Base-by-base conservation (phyloP, 2,797 vertebrate genomes). In the Amblyopsis hoosieri region DNA sequence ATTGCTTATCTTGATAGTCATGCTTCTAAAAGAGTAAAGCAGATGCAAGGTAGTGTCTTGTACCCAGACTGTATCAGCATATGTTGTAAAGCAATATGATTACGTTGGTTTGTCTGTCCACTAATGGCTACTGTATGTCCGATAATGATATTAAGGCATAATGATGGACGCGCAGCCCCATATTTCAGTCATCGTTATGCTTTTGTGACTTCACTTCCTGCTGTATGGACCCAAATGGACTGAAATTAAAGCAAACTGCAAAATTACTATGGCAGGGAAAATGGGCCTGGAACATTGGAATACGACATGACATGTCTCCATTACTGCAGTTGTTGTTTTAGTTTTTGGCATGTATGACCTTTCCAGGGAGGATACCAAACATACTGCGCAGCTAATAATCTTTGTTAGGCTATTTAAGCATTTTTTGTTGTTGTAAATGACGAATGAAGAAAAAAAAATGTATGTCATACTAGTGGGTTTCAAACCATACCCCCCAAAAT, bases 81-180 rank as follows among this genome's bases (percentile, higher is more conserved):
- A 50, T 7, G 46, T 55, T 72, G 60, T 77, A 62, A 71, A 80
- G 63, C 63, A 74, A 66, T 74, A 58, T 62, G 60, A 82, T 83
- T 76, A 70, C 47, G 8, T n/a, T 15, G 52, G 45, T 56, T 10
- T 31, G 14, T 45, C 55, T 58, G 55, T 58, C 55, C 52, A 57
- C 69, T 81, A 77, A 79, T 74, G 77, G 75, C 68, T 64, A 49
- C 57, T 64, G 51, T 58, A 64, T 3, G 0, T 69, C 72, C 51
- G 48, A 62, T 67, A 69, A 80, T 78, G 71, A 66, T 56, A 60
- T 66, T 74, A 74, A 60, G 45, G 9, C 48, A 48, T 57, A 23
- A 60, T 66, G 75, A 83, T 72, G 0, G 72, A 84, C 66, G 52
- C 52, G 72, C 70, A 56, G 14, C 52, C 62, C 11, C 68, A 13